Evolutionary conservation across 2,888 invertebrate genomes (phyloP).

Genomic region (Eupithecia vulgata): DNA sequence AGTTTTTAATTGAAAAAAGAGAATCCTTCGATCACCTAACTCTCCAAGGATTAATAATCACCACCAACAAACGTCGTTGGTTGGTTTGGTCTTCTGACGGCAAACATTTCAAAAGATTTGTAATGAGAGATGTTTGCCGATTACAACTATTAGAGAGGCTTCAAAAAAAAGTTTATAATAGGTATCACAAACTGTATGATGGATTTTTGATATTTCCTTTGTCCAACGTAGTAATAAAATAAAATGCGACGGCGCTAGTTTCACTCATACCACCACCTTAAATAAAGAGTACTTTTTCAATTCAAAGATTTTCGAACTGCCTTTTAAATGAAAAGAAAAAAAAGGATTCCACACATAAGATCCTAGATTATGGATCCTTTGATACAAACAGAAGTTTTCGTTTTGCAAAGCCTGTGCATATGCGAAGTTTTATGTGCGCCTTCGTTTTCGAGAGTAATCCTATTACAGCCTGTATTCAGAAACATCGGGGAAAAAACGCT

Average conservation of each 20-base stretch:
- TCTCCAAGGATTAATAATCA: neutral
- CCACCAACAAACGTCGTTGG: neutral
- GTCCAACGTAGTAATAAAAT: no score
- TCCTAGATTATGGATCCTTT: neutral
- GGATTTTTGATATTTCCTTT: no score
- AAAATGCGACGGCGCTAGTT: no score
- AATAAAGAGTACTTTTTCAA: neutral
- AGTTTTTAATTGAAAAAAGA: neutral
- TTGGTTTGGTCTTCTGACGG: neutral
- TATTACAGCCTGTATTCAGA: neutral
- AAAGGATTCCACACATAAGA: neutral
- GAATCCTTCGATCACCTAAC: neutral
- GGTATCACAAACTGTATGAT: no score
- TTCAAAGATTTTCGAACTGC: neutral
- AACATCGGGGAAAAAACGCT: neutral
- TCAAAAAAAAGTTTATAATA: no score
- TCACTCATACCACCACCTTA: no score
- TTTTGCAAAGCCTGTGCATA: neutral
- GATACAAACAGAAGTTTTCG: neutral
- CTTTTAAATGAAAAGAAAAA: neutral
- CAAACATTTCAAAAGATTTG: neutral
- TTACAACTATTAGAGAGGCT: no score
- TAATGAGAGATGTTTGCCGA: no score
- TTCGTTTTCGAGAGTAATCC: neutral
- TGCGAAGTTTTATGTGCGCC: neutral